These are phyloP conservation scores for Perodicticus potto DNA, from an alignment of 2,797 vertebrate species.

Conservation along the genomic window DNA sequence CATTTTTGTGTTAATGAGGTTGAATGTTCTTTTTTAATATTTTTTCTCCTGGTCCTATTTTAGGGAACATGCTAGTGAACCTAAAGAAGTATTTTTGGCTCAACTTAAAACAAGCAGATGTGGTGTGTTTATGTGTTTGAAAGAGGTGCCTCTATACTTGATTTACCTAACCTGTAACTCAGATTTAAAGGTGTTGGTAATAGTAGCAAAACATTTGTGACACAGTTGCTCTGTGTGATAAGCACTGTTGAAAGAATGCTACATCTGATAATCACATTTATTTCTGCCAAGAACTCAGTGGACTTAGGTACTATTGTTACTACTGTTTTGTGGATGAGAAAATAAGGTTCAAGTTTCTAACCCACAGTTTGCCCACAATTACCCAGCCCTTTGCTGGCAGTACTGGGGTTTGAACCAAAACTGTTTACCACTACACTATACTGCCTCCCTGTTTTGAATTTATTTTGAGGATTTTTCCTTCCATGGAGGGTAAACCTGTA, in stretches of 20 bases:
- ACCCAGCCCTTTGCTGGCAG: background rate
- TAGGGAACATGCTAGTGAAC: conserved; percentile 20
- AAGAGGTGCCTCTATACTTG: background rate
- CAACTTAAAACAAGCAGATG: conserved; percentile 14
- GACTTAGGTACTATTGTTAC: background rate
- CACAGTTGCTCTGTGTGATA: background rate
- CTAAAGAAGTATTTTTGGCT: conserved; percentile 12
- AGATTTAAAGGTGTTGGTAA: background rate
- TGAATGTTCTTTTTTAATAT: conserved; percentile 41
- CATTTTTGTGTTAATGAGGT: conserved; percentile 8
- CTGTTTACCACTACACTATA: background rate
- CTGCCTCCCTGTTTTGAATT: conserved; percentile 1
- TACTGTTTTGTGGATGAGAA: background rate
- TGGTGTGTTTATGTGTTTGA: too few species aligned
- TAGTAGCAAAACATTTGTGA: background rate
- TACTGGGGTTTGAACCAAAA: background rate
- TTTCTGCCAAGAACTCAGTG: background rate
- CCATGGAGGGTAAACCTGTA: background rate
- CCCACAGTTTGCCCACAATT: background rate
- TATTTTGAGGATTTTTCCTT: background rate
- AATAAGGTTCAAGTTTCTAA: background rate
- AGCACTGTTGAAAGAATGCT: background rate
- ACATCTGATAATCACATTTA: background rate
- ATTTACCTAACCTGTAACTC: background rate
- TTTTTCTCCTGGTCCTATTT: conserved; percentile 28